Percentiles rank a stretch among this genome's conserved stretches.
Conservation (phyloP, 2,888 invertebrate genomes). For the Drosophila neutralis region DNA sequence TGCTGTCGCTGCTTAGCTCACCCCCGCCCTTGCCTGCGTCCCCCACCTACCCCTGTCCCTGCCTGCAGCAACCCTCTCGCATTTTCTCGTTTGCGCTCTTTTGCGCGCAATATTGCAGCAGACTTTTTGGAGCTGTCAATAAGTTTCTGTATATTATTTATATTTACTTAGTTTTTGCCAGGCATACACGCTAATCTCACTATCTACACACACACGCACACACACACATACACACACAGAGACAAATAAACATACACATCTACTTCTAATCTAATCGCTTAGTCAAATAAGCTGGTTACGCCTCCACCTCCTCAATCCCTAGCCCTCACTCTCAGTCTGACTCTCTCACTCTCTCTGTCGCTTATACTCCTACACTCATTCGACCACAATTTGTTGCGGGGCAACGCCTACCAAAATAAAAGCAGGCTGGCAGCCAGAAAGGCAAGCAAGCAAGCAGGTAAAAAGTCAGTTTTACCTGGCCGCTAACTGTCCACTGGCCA, state of each 20-base stretch:
- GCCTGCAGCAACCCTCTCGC: constrained; percentile 33
- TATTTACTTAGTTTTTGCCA: constrained; percentile 51
- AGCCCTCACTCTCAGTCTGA: background rate
- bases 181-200: constrained; percentile 48
- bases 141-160: constrained; percentile 57
- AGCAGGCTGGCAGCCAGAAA: background rate
- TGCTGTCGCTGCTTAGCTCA: constrained; percentile 20
- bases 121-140: constrained; percentile 67
- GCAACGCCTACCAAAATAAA: constrained; percentile 50
- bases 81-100: constrained; percentile 3
- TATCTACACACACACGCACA: constrained; percentile 9
- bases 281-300: constrained; percentile 63
- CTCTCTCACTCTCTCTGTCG: background rate
- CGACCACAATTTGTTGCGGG: constrained; percentile 25
- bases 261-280: constrained; percentile 72
- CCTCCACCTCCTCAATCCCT: constrained; percentile 37
- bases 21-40: background rate
- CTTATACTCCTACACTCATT: constrained; percentile 1
- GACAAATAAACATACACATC: constrained; percentile 9
- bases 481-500: constrained; percentile 47
- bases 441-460: constrained; percentile 34
- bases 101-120: constrained; percentile 66
- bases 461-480: constrained; percentile 46
- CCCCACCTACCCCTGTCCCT: background rate
- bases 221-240: constrained; percentile 2